Conservation (phyloP, 2,113 vertebrate species). For the Oryzias curvinotus region DNA sequence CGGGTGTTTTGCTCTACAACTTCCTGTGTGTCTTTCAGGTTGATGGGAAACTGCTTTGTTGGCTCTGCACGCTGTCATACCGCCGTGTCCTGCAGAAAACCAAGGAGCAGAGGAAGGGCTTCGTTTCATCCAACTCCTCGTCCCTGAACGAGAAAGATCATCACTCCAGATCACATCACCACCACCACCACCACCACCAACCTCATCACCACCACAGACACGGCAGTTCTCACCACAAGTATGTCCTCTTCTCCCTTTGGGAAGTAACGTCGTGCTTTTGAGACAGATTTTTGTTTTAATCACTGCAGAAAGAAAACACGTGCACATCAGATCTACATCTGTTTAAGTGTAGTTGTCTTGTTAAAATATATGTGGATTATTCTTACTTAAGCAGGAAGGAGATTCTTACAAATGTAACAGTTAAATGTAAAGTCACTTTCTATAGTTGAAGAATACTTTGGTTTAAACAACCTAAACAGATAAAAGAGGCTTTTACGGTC, state of each 20-base stretch:
- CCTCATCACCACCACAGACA: slow-evolving; percentile 76
- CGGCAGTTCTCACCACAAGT: slow-evolving; percentile 93
- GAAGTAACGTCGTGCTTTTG: neutral
- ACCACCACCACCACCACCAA: slow-evolving; percentile 86
- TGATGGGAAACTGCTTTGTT: slow-evolving; percentile 96
- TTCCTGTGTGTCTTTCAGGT: slow-evolving; percentile 74
- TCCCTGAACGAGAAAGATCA: slow-evolving; percentile 95
- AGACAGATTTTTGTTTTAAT: too few species aligned
- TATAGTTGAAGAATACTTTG: too few species aligned
- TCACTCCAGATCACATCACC: slow-evolving; percentile 89
- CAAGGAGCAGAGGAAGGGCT: slow-evolving; percentile 95
- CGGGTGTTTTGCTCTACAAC: neutral
- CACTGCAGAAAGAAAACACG: too few species aligned
- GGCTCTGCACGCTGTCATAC: slow-evolving; percentile 97
- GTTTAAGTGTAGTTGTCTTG: too few species aligned
- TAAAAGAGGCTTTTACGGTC: too few species aligned
- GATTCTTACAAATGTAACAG: too few species aligned
- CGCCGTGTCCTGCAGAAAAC: slow-evolving; percentile 98
- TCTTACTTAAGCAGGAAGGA: too few species aligned
- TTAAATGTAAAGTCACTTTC: too few species aligned
- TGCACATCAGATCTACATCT: too few species aligned
- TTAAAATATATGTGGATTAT: too few species aligned
- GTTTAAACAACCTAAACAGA: too few species aligned
- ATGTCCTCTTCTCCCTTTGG: slow-evolving; percentile 47
- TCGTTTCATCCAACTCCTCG: slow-evolving; percentile 92